These are phyloP conservation scores for Athripsodes cinereus DNA, from an alignment of 2,888 invertebrate species.

Conservation along the genomic window DNA sequence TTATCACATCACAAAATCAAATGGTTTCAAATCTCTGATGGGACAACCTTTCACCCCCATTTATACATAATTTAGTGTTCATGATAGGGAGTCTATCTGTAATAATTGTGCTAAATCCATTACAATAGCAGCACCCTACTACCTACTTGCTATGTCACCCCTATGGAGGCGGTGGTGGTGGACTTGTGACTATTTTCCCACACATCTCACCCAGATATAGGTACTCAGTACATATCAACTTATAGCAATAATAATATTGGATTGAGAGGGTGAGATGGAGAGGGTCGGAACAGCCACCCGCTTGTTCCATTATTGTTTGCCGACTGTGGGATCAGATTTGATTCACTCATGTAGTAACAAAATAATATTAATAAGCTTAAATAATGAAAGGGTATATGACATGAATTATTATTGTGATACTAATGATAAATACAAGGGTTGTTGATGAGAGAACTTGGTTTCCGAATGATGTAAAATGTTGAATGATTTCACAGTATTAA, in stretches of 20 bases:
- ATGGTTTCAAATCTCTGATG: too few relatives aligned
- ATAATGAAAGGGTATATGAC: neutral
- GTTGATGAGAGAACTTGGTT: too few relatives aligned
- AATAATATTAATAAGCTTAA: neutral
- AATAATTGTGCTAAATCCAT: neutral
- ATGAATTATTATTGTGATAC: neutral
- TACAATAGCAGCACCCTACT: neutral
- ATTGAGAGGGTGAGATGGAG: neutral
- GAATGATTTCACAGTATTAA: too few relatives aligned
- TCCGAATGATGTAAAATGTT: too few relatives aligned
- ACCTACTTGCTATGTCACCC: neutral
- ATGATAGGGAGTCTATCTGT: neutral
- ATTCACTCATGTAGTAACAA: constrained; percentile 12
- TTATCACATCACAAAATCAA: too few relatives aligned
- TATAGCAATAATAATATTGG: neutral
- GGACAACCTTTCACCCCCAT: neutral
- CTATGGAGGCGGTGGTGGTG: neutral
- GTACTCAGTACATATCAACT: too few relatives aligned
- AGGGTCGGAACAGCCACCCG: constrained; percentile 9
- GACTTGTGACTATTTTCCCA: constrained; percentile 8
- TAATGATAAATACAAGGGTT: too few relatives aligned
- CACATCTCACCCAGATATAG: constrained; percentile 5
- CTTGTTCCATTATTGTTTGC: constrained; percentile 9
- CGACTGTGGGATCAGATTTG: constrained; percentile 21
- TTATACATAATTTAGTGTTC: neutral